phyloP scores from a whole-genome alignment of 2,888 invertebrate species.

The Eulithis prunata region DNA sequence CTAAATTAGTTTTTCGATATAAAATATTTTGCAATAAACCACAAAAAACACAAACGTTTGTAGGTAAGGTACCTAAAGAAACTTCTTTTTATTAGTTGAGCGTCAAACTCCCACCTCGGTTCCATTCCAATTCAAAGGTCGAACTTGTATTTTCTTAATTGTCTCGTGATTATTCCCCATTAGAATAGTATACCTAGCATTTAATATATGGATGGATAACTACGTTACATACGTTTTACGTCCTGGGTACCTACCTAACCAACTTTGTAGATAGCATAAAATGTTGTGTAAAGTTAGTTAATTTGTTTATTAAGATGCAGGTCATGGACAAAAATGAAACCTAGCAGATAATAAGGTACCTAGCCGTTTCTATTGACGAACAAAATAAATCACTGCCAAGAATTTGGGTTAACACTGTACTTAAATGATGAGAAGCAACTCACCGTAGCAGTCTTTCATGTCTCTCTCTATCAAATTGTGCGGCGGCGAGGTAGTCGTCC shows the following conservation, averaged over 20 bases:
- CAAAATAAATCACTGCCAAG: too few species aligned
- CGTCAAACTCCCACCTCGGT: slow-evolving; percentile 1
- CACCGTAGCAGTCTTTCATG: slow-evolving; percentile 88
- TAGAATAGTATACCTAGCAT: background rate
- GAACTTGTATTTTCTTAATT: slow-evolving; percentile 13
- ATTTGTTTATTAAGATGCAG: too few species aligned
- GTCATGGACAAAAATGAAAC: too few species aligned
- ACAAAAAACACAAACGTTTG: background rate
- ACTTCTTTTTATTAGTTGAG: background rate
- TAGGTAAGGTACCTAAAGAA: background rate
- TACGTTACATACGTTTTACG: too few species aligned
- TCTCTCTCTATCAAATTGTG: slow-evolving; percentile 86
- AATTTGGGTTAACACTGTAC: too few species aligned
- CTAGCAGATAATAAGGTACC: too few species aligned
- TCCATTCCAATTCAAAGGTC: slow-evolving; percentile 17
- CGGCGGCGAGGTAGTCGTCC: slow-evolving; percentile 80
- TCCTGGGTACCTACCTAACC: too few species aligned
- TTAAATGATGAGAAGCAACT: slow-evolving; percentile 46
- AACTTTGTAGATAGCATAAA: too few species aligned
- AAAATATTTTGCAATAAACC: background rate
- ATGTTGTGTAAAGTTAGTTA: too few species aligned
- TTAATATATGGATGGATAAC: background rate
- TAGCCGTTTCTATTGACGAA: too few species aligned
- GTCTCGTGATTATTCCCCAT: background rate
- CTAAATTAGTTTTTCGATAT: too few species aligned